These are phyloP conservation scores for Osmerus eperlanus DNA, from an alignment of 2,113 vertebrate genomes.

Conservation along the genomic window DNA sequence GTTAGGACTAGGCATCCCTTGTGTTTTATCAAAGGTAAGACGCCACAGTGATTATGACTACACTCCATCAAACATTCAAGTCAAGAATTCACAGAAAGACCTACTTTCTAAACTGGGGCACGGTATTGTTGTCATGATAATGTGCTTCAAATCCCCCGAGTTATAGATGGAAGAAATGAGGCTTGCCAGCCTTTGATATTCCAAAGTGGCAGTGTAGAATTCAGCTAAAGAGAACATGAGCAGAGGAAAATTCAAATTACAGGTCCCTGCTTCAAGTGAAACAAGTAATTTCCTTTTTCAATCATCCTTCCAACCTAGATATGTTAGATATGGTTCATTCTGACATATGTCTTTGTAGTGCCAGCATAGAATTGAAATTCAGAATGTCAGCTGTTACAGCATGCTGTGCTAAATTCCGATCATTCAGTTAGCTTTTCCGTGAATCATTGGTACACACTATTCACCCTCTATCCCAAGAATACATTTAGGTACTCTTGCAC, in stretches of 20 bases:
- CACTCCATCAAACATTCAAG: background rate
- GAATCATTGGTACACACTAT: too few relatives aligned
- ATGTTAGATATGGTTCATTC: too few relatives aligned
- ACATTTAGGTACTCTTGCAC: too few relatives aligned
- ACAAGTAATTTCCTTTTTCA: too few relatives aligned
- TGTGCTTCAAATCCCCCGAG: constrained; percentile 44
- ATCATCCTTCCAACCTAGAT: too few relatives aligned
- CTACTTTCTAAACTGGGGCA: constrained; percentile 47
- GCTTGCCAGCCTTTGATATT: constrained; percentile 37
- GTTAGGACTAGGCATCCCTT: background rate
- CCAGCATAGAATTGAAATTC: too few relatives aligned
- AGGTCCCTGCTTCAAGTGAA: background rate
- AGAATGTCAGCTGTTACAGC: too few relatives aligned
- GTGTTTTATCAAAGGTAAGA: constrained; percentile 3
- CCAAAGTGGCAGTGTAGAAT: constrained; percentile 27
- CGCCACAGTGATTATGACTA: background rate
- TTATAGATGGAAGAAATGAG: constrained; percentile 31
- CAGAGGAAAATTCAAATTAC: background rate
- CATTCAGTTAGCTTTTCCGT: too few relatives aligned
- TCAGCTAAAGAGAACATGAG: constrained; percentile 15
- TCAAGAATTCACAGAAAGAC: constrained; percentile 32
- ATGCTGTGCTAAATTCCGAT: too few relatives aligned
- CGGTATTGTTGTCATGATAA: constrained; percentile 38
- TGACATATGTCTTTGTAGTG: too few relatives aligned
- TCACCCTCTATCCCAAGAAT: too few relatives aligned